Conservation (phyloP, 2,888 invertebrate species). For the Ligdia adustata region DNA sequence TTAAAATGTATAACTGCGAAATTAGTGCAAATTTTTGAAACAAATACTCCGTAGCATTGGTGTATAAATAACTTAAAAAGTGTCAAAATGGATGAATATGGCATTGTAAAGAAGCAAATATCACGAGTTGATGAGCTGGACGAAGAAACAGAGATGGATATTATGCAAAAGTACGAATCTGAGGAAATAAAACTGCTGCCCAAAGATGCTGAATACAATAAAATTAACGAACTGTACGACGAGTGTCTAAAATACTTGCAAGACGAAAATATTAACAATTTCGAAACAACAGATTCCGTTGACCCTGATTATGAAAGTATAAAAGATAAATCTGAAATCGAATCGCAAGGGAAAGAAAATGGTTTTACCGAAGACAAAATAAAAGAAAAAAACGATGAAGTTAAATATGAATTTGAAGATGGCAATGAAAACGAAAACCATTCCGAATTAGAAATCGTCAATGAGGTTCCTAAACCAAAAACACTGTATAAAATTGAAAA, state of each 20-base stretch:
- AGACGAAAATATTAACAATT: slow-evolving; percentile 33
- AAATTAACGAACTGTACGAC: slow-evolving; percentile 69
- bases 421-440: neutral
- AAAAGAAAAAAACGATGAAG: slow-evolving; percentile 3
- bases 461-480: slow-evolving; percentile 28
- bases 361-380: slow-evolving; percentile 24
- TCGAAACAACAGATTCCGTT: slow-evolving; percentile 23
- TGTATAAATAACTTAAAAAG: neutral
- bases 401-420: slow-evolving; percentile 1
- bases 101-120: slow-evolving; percentile 18
- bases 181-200: slow-evolving; percentile 38
- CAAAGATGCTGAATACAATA: slow-evolving; percentile 51
- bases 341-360: slow-evolving; percentile 21
- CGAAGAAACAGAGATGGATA: slow-evolving; percentile 7
- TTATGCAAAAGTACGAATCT: slow-evolving; percentile 19
- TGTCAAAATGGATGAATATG: slow-evolving; percentile 4
- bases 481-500: slow-evolving; percentile 58
- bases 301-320: slow-evolving; percentile 58
- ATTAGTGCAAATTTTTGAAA: too few species aligned
- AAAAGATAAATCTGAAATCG: slow-evolving; percentile 37
- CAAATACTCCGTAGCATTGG: too few species aligned
- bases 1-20: too few species aligned
- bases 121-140: slow-evolving; percentile 8
- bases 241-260: slow-evolving; percentile 71
- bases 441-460: slow-evolving; percentile 3